These are phyloP conservation scores for Antheraea pernyi DNA, from an alignment of 1,140 invertebrate species.

Conservation along the genomic window DNA sequence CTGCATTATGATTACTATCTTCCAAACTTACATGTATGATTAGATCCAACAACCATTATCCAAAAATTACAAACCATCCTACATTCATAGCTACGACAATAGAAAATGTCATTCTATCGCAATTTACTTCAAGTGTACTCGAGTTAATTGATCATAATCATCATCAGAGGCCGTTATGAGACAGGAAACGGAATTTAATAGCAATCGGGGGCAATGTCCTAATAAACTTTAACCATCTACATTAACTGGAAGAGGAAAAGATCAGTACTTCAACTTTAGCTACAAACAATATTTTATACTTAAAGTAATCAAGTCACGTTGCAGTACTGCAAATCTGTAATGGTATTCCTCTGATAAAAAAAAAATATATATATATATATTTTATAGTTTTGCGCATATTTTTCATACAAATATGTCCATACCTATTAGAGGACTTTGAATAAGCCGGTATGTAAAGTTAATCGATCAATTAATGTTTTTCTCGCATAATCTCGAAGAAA, in stretches of 20 bases:
- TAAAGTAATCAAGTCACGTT: not conserved
- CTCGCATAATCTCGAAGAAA: too few species aligned
- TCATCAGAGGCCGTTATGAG: constrained; percentile 1
- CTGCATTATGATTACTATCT: not conserved
- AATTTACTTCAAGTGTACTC: constrained; percentile 7
- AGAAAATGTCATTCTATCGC: not conserved
- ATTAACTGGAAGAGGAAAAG: not conserved
- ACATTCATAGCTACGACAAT: constrained; percentile 7
- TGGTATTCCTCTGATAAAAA: not conserved
- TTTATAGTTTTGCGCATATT: too few species aligned
- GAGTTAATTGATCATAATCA: constrained; percentile 10
- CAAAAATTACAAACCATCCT: not conserved
- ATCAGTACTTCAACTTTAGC: not conserved
- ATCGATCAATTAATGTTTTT: too few species aligned
- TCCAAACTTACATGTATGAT: not conserved
- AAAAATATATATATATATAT: too few species aligned
- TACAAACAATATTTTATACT: not conserved
- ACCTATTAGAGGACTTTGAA: too few species aligned
- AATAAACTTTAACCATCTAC: not conserved
- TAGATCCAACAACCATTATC: not conserved
- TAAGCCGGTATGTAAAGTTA: too few species aligned
- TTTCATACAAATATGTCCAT: too few species aligned
- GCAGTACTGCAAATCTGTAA: constrained; percentile 1
- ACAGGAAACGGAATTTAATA: constrained; percentile 4
- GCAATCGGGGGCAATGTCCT: constrained; percentile 7